A percentile compares a stretch with the other conserved stretches of the same genome.
These are phyloP conservation scores for Murina feae DNA, from an alignment of 2,113 vertebrate species.

Conservation along the genomic window DNA sequence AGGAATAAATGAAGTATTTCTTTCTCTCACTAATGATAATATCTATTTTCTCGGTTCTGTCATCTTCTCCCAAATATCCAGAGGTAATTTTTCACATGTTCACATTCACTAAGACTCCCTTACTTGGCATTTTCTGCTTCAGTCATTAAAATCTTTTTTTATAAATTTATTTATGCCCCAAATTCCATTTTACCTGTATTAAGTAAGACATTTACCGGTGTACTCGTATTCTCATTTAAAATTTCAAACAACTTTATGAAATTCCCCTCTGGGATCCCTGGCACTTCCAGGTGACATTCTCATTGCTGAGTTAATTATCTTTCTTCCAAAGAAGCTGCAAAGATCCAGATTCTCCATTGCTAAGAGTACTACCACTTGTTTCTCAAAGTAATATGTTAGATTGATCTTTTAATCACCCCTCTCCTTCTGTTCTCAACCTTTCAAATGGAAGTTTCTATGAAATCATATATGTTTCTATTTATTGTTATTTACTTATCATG, in stretches of 20 bases:
- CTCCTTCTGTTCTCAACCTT: neutral
- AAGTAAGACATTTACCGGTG: neutral
- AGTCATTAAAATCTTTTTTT: neutral
- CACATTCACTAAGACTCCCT: neutral
- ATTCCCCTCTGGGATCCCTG: neutral
- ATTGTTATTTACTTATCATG: neutral
- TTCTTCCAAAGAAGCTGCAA: neutral
- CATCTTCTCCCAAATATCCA: neutral
- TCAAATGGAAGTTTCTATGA: neutral
- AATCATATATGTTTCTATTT: neutral
- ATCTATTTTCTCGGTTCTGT: neutral
- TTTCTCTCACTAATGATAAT: neutral
- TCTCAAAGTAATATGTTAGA: neutral
- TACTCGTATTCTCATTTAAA: neutral
- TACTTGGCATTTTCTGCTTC: neutral
- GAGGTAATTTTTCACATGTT: neutral
- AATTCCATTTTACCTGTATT: neutral
- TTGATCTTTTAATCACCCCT: neutral
- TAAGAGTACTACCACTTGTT: neutral
- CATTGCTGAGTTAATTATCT: neutral
- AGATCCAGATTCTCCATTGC: neutral
- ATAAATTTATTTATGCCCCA: neutral
- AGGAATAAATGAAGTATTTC: neutral
- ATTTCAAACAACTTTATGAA: neutral
- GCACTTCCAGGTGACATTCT: neutral